These are phyloP conservation scores for Chionoecetes opilio DNA, from an alignment of 1,140 invertebrate species.

Conservation along the genomic window DNA sequence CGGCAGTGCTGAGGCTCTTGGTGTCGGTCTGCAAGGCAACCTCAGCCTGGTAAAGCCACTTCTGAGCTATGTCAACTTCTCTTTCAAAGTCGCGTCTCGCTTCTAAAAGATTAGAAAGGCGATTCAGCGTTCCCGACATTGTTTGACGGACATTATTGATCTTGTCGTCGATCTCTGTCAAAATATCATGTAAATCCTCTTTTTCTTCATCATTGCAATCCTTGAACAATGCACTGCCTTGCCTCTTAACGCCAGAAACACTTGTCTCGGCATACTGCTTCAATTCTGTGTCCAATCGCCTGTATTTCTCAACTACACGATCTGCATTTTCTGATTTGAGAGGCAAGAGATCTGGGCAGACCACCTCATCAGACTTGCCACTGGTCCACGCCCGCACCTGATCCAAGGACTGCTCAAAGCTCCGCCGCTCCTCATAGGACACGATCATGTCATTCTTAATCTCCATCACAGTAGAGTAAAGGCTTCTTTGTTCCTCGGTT, in stretches of 20 bases:
- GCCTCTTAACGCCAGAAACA: conserved; percentile 89
- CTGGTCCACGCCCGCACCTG: conserved; percentile 91
- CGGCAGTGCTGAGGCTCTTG: conserved; percentile 88
- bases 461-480: conserved; percentile 83
- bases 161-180: conserved; percentile 86
- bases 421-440: conserved; percentile 88
- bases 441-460: conserved; percentile 89
- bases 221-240: conserved; percentile 90
- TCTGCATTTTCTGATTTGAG: conserved; percentile 88
- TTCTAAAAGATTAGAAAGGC: conserved; percentile 89
- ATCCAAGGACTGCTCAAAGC: conserved; percentile 91
- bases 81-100: conserved; percentile 91
- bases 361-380: conserved; percentile 89
- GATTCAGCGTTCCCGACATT: conserved; percentile 87
- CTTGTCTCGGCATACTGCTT: conserved; percentile 91
- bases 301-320: conserved; percentile 90
- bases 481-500: conserved; percentile 82
- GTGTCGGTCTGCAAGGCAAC: conserved; percentile 92
- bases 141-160: conserved; percentile 83
- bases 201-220: conserved; percentile 91
- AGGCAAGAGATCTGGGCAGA: conserved; percentile 86
- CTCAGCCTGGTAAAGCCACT: conserved; percentile 95
- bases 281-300: conserved; percentile 89
- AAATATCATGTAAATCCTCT: conserved; percentile 83
- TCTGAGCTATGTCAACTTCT: conserved; percentile 90